These are phyloP conservation scores for Eilema depressum DNA, from an alignment of 2,888 invertebrate genomes.

Conservation along the genomic window DNA sequence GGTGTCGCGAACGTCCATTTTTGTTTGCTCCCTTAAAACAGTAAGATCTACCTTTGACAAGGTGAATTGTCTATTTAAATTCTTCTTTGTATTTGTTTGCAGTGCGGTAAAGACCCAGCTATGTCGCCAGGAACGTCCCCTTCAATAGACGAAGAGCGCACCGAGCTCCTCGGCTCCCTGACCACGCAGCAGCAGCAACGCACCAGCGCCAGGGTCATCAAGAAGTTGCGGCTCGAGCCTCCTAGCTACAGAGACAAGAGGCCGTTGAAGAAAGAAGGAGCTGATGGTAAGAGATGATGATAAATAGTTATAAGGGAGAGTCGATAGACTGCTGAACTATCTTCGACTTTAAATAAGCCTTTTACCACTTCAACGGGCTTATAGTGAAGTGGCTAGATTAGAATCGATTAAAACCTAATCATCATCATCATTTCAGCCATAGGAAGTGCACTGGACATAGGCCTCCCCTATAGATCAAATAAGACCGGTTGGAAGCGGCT, in stretches of 20 bases:
- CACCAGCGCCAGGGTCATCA: slow-evolving; percentile 92
- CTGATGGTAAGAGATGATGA: slow-evolving; percentile 53
- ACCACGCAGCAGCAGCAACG: slow-evolving; percentile 89
- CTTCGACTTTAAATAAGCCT: background rate
- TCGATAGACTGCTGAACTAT: background rate
- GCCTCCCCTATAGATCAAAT: too few species aligned
- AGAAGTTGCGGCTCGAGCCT: slow-evolving; percentile 90
- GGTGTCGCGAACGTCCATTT: too few species aligned
- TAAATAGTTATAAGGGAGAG: background rate
- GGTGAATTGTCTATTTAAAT: too few species aligned
- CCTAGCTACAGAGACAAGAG: slow-evolving; percentile 68
- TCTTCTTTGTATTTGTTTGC: slow-evolving; percentile 31
- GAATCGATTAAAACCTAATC: too few species aligned
- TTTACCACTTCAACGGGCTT: background rate
- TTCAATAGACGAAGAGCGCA: slow-evolving; percentile 61
- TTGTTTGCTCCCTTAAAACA: too few species aligned
- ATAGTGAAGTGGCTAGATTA: too few species aligned
- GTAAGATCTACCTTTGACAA: too few species aligned
- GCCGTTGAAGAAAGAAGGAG: slow-evolving; percentile 55
- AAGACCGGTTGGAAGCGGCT: too few species aligned
- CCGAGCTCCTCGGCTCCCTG: slow-evolving; percentile 90
- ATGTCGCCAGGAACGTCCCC: slow-evolving; percentile 62
- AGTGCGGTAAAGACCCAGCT: slow-evolving; percentile 58
- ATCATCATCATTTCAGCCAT: too few species aligned
- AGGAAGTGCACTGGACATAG: too few species aligned